These are phyloP conservation scores for Tipula vernalis DNA, from an alignment of 2,888 invertebrate species.

Conservation along the genomic window DNA sequence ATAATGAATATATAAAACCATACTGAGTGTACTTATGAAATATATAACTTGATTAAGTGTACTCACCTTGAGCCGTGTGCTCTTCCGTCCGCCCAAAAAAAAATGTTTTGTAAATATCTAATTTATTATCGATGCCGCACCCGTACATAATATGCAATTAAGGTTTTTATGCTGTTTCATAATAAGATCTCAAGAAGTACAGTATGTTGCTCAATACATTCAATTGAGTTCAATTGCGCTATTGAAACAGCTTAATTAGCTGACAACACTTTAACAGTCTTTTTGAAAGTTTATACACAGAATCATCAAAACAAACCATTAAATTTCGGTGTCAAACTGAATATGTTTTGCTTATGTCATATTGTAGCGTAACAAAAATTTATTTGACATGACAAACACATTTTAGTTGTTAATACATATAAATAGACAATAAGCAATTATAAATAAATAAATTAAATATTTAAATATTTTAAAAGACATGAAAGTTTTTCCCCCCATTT, in stretches of 20 bases:
- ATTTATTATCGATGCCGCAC: background rate
- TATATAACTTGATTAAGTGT: background rate
- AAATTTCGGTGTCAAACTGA: background rate
- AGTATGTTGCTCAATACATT: background rate
- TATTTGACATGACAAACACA: background rate
- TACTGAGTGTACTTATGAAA: background rate
- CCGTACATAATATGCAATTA: background rate
- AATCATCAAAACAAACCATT: background rate
- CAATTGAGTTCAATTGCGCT: background rate
- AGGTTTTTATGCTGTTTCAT: background rate
- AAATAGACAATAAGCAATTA: background rate
- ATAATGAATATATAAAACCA: background rate
- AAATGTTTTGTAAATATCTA: background rate
- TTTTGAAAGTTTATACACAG: background rate
- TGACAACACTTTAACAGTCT: background rate
- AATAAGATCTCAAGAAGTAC: background rate
- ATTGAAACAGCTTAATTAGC: background rate
- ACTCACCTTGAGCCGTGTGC: background rate
- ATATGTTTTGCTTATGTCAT: background rate
- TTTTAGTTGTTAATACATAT: background rate
- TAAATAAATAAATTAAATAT: background rate
- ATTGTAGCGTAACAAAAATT: background rate
- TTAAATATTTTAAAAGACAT: background rate
- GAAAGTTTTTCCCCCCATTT: background rate
- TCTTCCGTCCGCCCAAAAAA: background rate